Evolutionary conservation across 2,888 invertebrate genomes (phyloP).

Genomic region (Salpingus planirostris): DNA sequence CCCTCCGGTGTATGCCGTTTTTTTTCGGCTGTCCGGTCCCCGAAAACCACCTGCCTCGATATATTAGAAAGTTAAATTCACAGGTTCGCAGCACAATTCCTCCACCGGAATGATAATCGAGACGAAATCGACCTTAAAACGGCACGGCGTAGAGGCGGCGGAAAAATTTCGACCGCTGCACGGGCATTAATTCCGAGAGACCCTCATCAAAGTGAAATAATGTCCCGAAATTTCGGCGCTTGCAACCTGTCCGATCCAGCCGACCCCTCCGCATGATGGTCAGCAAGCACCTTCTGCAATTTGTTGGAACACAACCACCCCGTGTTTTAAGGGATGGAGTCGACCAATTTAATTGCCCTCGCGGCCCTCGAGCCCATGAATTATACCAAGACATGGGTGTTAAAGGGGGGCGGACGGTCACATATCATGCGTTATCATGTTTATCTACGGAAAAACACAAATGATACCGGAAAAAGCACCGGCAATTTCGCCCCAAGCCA

Average conservation of each 20-base stretch:
- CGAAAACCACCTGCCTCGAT: constrained; percentile 34
- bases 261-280: constrained; percentile 23
- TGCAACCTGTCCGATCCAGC: constrained; percentile 32
- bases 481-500: no score
- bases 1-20: constrained; percentile 6
- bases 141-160: constrained; percentile 11
- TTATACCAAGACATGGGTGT: no score
- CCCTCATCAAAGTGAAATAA: constrained; percentile 40
- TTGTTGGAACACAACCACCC: no score
- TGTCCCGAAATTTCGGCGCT: constrained; percentile 27
- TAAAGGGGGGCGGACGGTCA: no score
- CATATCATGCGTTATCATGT: no score
- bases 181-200: constrained; percentile 36
- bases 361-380: no score
- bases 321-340: no score
- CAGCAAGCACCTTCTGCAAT: background rate
- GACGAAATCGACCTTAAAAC: constrained; percentile 13
- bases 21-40: constrained; percentile 10
- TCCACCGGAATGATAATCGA: constrained; percentile 37
- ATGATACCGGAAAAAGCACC: no score
- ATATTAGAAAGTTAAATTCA: constrained; percentile 33
- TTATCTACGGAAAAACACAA: no score
- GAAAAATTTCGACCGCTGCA: constrained; percentile 26
- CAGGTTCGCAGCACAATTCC: constrained; percentile 29
- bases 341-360: no score